Base-by-base conservation (phyloP, 2,888 invertebrate species). In the Stenodera caucasica region DNA sequence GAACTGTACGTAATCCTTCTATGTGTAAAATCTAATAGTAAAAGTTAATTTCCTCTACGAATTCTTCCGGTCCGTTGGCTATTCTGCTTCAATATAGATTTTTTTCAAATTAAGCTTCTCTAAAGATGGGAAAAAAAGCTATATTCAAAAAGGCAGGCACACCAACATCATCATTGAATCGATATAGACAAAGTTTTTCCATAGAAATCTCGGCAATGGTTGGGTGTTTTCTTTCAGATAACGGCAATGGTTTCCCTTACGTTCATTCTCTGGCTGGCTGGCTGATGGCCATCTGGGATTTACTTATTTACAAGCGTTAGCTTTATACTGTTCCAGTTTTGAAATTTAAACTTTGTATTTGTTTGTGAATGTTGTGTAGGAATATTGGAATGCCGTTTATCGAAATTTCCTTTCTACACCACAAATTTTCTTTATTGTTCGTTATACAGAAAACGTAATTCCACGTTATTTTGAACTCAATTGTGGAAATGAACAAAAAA, bases 261-360 rank as follows among this genome's bases (percentile, higher is more conserved):
- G 8, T 45, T 45, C 45, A 45, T 45, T 45, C 45, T 45, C 45
- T 45, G 21, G 45, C 45, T 45, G 45, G 11, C n/a, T n/a, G n/a
- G n/a, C n/a, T n/a, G n/a, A n/a, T 45, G 21, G 45, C 45, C 45
- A 45, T 45, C 45, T 21, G 45, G 45, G 45, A 45, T 45, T 45
- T 45, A 21, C 45, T 18, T 45, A 45, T 45, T 45, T 45, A 45
- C 45, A 45, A 45, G 21, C 45, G 45, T 45, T 45, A 45, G 18
- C 45, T 45, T 45, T 45, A 45, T 45, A 18, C 21, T 45, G 45
- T 45, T 45, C 45, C 11, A 45, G 18, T 21, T 45, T 45, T 11
- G 4, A 21, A 45, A 2, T 45, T 45, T 21, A 21, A 2, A 12
- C 5, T 21, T 6, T 40, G 18, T 45, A 11, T 45, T 18, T 45